Evolutionary conservation across 2,113 vertebrate species (phyloP).

Genomic region (Eubucco bourcierii): DNA sequence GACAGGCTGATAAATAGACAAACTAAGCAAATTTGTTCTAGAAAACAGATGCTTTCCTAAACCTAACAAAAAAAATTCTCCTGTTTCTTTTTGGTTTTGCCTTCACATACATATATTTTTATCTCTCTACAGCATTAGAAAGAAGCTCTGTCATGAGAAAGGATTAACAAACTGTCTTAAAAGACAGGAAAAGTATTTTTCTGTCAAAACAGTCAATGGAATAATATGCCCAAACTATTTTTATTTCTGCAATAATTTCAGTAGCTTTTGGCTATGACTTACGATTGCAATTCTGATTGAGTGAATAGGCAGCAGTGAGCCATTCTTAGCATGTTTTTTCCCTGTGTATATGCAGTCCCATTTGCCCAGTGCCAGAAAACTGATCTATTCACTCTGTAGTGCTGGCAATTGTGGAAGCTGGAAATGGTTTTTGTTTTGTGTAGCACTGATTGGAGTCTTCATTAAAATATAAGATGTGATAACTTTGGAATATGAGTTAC

Average conservation of each 20-base stretch:
- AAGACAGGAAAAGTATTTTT: not conserved
- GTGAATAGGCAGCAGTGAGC: not conserved
- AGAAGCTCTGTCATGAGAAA: not conserved
- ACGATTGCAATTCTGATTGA: not conserved
- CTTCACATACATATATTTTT: not conserved
- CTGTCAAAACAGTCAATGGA: not conserved
- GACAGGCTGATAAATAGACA: slow-evolving; percentile 8
- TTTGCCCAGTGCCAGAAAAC: not conserved
- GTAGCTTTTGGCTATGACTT: not conserved
- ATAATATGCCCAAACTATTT: not conserved
- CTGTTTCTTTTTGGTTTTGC: not conserved
- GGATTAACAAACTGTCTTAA: not conserved
- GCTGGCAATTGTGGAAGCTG: not conserved
- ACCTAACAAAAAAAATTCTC: too few relatives aligned
- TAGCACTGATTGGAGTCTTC: not conserved
- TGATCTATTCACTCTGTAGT: not conserved
- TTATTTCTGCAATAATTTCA: not conserved
- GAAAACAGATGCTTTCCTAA: too few relatives aligned
- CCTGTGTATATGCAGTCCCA: not conserved
- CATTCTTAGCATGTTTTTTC: not conserved
- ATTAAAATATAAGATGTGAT: not conserved
- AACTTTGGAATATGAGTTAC: not conserved
- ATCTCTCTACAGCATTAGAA: not conserved
- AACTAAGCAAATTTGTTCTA: not conserved
- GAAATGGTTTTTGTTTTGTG: not conserved